Base-by-base conservation (phyloP, 2,797 vertebrate species). In the Sitta carolinensis region DNA sequence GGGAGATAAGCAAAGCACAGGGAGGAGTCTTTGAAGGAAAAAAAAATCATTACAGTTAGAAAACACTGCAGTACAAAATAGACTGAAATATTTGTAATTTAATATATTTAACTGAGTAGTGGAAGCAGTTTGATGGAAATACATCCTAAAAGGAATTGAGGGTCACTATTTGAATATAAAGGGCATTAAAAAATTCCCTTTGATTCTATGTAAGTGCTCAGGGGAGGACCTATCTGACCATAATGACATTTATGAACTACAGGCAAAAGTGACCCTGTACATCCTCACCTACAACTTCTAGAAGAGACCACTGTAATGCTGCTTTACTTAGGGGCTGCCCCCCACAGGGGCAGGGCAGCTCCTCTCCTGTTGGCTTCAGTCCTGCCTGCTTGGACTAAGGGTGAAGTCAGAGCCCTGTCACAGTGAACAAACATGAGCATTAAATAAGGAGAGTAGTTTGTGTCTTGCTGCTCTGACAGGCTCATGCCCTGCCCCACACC, bases 371-470 rank as follows among this genome's bases (percentile, higher is more conserved):
- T 8, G 19, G 51, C 42, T 58, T 59, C 74, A 74, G 63, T 58
- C 50, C 32, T 64, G 42, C 38, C 47, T 75, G 57, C 32, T 57
- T 0, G 2, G 38, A 29, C 88, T 26, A 3, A n/a, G 13, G 1
- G 1, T 29, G 29, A 52, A 32, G 16, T 15, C 90, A 75, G 76
- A 80, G 76, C 64, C 84, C 72, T 36, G 52, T 20, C 27, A 34
- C 12, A 42, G 26, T 2, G 40, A 54, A 2, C 34, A 69, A 43
- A 20, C 0, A 11, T 1, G 1, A 74, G 6, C 5, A 16, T 27
- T 52, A 27, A 82, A 21, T 5, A 3, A 55, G 30, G 36, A 34
- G 26, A 16, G 17, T 0, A 45, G 30, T 52, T 82, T 61, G 50
- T 55, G 57, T 74, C 52, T 34, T 54, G 84, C 34, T 78, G 40